phyloP scores from a whole-genome alignment of 2,113 vertebrate species.

The Mola mola region DNA sequence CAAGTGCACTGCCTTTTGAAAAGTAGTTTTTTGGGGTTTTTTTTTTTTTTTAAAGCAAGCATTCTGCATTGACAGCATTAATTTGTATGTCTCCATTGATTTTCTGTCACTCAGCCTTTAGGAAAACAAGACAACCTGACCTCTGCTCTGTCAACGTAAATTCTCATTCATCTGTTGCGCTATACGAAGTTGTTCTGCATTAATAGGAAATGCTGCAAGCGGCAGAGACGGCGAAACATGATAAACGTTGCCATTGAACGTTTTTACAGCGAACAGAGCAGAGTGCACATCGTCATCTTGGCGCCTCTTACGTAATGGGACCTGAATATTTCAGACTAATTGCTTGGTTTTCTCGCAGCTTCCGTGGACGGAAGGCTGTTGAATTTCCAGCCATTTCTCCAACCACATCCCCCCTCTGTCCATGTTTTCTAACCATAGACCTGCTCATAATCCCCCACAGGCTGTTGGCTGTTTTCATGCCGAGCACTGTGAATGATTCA shows the following conservation, averaged over 20 bases:
- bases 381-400: neutral
- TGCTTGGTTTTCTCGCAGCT: slow-evolving; percentile 1
- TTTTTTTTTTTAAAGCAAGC: neutral
- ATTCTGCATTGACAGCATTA: slow-evolving; percentile 22
- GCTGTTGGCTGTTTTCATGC: slow-evolving; percentile 34
- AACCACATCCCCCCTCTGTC: neutral
- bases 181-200: too few species aligned
- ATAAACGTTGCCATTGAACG: too few species aligned
- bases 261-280: too few species aligned
- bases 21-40: too few species aligned
- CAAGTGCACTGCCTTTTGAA: neutral
- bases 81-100: slow-evolving; percentile 16
- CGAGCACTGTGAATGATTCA: slow-evolving; percentile 60
- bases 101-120: slow-evolving; percentile 9
- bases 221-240: too few species aligned
- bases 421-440: slow-evolving; percentile 30
- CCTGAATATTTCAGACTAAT: too few species aligned
- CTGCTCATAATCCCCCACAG: slow-evolving; percentile 36
- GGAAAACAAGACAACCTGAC: neutral
- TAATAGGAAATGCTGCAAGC: too few species aligned
- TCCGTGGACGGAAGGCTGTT: neutral
- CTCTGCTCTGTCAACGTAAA: too few species aligned
- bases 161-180: too few species aligned
- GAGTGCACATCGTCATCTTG: too few species aligned
- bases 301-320: too few species aligned